Base-by-base conservation (phyloP, 2,888 invertebrate species). In the Drosophila longiperda region DNA sequence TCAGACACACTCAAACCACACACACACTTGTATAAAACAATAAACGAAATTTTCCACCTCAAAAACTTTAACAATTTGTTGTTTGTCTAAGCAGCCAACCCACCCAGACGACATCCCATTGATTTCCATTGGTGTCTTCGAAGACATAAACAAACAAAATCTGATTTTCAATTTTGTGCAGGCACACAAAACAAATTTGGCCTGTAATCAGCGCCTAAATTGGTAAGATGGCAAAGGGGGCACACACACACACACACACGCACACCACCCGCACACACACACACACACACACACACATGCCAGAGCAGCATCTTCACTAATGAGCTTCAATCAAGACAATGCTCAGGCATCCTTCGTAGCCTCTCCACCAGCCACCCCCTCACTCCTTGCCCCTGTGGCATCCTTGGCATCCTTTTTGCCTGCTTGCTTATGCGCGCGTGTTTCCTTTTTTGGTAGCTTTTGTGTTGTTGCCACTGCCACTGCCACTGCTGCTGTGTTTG, bases 41-140 rank as follows among this genome's bases (percentile, higher is more conserved):
- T 90, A 88, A 86, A 83, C 82, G 82, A 73, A 89, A 91, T 91
- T 91, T 90, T 91, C 91, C 90, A 91, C 90, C 90, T 91, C 91
- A 88, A 66, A 87, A 91, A 91, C 91, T 91, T 91, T 91, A 85
- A 87, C 91, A 91, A 91, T 91, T 90, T 90, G 79, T 23, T 61
- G 67, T 63, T 70, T 54, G 26, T 36, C 1, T 11, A 45, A 23
- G 7, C 15, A 32, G n/a, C 6, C 38, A 20, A 20, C 6, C 38
- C 12, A 34, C 26, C 29, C 34, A 36, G 29, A 1, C 9, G 34
- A 23, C 26, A 23, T 20, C 11, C 33, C 29, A 17, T 26, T 36
- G 20, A n/a, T 54, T 17, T 57, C 34, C 61, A 49, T 74, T 78
- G 74, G 74, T 78, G 62, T 71, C 73, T 73, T 73, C 62, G 45